Percentiles rank a stretch among this genome's conserved stretches.
These are phyloP conservation scores for Cyclophora punctaria DNA, from an alignment of 2,888 invertebrate species.

Conservation along the genomic window DNA sequence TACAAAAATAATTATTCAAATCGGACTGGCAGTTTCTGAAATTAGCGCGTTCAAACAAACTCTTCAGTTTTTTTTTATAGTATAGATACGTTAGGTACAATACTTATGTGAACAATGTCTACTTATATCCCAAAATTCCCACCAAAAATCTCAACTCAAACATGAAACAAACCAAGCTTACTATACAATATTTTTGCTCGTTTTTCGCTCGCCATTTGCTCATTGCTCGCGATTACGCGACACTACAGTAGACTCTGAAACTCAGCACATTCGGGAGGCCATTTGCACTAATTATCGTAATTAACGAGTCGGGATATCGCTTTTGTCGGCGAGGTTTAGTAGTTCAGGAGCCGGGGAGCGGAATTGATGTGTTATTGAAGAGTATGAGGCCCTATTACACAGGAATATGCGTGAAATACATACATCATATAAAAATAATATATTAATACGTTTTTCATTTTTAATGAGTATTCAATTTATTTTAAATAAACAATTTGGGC, in stretches of 20 bases:
- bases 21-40: too few relatives aligned
- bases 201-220: neutral
- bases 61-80: too few relatives aligned
- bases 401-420: too few relatives aligned
- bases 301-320: constrained; percentile 25
- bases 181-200: neutral
- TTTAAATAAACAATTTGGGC: too few relatives aligned
- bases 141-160: too few relatives aligned
- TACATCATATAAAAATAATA: neutral
- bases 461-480: too few relatives aligned
- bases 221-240: constrained; percentile 17
- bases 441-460: too few relatives aligned
- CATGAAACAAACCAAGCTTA: neutral
- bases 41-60: too few relatives aligned
- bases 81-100: neutral
- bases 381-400: too few relatives aligned
- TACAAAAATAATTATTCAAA: too few relatives aligned
- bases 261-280: constrained; percentile 13
- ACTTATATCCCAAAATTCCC: neutral
- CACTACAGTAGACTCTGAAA: constrained; percentile 18
- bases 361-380: neutral
- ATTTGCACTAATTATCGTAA: constrained; percentile 57
- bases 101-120: neutral
- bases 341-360: constrained; percentile 1
- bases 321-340: constrained; percentile 12